A percentile compares a stretch with the other conserved stretches of the same genome.
These are phyloP conservation scores for Aurelia sp. DNA, from an alignment of 30 jellyfish, hydroid and myxozoan genomes.

Conservation along the genomic window DNA sequence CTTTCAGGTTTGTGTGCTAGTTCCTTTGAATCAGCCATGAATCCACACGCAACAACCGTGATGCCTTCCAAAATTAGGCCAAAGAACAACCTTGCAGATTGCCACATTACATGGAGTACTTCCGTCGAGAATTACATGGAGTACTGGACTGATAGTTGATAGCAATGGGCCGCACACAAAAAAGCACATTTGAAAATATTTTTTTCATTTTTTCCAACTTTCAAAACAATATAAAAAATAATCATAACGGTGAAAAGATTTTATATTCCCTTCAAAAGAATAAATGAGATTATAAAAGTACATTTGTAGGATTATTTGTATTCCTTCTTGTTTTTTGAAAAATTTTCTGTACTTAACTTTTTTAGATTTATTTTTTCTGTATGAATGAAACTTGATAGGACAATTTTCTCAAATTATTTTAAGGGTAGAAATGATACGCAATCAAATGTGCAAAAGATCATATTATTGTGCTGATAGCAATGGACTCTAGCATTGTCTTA, in stretches of 20 bases:
- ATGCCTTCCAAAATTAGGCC: too few species aligned
- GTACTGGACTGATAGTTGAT: too few species aligned
- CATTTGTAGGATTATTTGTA: not conserved
- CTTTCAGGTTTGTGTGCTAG: not conserved
- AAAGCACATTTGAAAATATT: not conserved
- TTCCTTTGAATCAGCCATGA: too few species aligned
- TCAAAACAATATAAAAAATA: too few species aligned
- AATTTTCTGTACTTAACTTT: not conserved
- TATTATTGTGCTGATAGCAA: slow-evolving; percentile 20
- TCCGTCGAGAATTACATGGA: too few species aligned
- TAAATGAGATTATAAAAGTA: not conserved
- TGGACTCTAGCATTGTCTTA: too few species aligned
- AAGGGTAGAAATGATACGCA: not conserved
- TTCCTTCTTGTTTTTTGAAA: not conserved
- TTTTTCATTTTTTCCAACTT: not conserved
- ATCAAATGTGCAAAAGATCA: not conserved
- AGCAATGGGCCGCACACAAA: too few species aligned
- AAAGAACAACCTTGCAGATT: too few species aligned
- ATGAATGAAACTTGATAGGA: not conserved
- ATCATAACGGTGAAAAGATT: too few species aligned
- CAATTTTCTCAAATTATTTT: too few species aligned
- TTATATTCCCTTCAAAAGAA: not conserved
- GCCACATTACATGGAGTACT: too few species aligned
- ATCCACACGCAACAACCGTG: too few species aligned
- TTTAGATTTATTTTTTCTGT: not conserved